phyloP scores from a whole-genome alignment of 1,140 invertebrate species.

The Hypsibius dujardini region DNA sequence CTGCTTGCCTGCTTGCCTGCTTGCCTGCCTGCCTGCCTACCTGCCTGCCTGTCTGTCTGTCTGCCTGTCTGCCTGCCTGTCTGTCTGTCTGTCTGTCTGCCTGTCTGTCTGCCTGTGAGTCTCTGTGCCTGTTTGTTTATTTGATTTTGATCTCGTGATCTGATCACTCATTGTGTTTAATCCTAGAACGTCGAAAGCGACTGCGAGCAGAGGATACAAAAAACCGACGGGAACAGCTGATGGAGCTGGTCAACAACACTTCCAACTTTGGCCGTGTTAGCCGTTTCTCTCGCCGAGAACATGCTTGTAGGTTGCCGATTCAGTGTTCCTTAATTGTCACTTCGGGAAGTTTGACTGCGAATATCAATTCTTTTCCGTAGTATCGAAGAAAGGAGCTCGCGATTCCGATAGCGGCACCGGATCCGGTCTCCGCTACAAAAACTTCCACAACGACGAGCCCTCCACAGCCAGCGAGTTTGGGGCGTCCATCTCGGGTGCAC shows the following conservation, averaged over 20 bases:
- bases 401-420: not conserved
- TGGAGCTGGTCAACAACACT: constrained; percentile 32
- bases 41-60: no score
- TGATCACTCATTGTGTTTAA: constrained; percentile 20
- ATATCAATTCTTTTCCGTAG: not conserved
- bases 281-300: not conserved
- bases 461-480: not conserved
- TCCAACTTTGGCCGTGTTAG: constrained; percentile 16
- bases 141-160: constrained; percentile 15
- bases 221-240: constrained; percentile 48
- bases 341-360: not conserved
- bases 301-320: not conserved
- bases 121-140: not conserved
- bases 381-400: constrained; percentile 8
- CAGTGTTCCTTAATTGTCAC: no score
- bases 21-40: no score
- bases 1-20: no score
- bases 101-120: no score
- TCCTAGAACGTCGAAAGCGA: constrained; percentile 53
- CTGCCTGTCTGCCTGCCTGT: no score
- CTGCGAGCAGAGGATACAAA: constrained; percentile 60
- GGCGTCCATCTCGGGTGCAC: not conserved
- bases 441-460: constrained; percentile 3
- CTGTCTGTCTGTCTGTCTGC: no score
- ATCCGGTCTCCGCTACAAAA: not conserved